These are phyloP conservation scores for Numenius phaeopus DNA, from an alignment of 2,797 vertebrate species.

Conservation along the genomic window DNA sequence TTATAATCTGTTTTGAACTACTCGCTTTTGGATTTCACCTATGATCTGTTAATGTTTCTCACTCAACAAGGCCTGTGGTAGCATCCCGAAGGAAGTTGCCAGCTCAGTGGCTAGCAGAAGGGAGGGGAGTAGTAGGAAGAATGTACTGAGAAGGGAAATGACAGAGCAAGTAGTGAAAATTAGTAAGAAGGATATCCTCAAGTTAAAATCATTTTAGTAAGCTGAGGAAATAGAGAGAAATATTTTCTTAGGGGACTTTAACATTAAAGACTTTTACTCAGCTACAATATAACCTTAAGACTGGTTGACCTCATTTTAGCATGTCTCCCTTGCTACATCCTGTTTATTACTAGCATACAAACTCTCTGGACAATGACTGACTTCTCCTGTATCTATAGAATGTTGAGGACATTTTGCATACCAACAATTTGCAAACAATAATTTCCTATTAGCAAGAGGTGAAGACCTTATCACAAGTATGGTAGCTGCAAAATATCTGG, in stretches of 20 bases:
- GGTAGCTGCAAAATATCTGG: background rate
- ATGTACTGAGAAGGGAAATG: background rate
- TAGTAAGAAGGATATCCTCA: background rate
- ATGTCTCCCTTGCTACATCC: background rate
- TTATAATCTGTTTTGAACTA: background rate
- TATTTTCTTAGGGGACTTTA: background rate
- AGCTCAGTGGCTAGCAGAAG: background rate
- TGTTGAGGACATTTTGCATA: accelerated
- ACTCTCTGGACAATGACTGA: background rate
- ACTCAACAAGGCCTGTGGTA: background rate
- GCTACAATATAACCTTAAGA: background rate
- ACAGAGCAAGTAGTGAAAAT: background rate
- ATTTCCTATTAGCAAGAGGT: background rate
- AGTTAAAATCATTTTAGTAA: background rate
- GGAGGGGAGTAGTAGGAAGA: background rate
- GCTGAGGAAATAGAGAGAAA: background rate
- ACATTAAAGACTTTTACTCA: background rate
- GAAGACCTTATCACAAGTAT: background rate
- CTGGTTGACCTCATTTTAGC: background rate
- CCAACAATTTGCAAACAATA: background rate
- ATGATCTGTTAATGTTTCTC: background rate
- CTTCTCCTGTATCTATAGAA: background rate
- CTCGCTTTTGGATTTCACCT: background rate
- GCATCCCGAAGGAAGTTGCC: accelerated
- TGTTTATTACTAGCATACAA: background rate